Evolutionary conservation across 2,888 invertebrate species (phyloP).

Genomic region (Drosophila tanythrix): DNA sequence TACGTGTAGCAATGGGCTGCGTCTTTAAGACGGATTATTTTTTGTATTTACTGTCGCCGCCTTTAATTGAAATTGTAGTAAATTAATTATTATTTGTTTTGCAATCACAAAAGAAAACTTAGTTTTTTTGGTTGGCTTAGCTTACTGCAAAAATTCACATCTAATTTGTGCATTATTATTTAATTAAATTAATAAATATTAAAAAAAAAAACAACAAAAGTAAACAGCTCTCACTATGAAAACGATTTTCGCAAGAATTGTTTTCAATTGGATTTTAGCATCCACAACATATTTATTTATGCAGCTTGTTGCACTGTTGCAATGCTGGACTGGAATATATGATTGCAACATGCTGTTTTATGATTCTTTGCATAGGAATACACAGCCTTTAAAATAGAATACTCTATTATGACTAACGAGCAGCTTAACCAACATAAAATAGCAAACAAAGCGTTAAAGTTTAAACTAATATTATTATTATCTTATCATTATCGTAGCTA

Average conservation of each 20-base stretch:
- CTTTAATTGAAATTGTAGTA: conserved; percentile 59
- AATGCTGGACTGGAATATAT: background rate
- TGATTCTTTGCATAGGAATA: conserved; percentile 46
- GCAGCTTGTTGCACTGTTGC: background rate
- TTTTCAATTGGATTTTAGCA: conserved; percentile 32
- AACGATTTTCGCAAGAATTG: conserved; percentile 27
- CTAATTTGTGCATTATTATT: conserved; percentile 76
- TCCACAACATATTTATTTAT: conserved; percentile 13
- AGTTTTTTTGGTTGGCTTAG: conserved; percentile 64
- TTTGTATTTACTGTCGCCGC: conserved; percentile 51
- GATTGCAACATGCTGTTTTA: conserved; percentile 1
- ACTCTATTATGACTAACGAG: conserved; percentile 66
- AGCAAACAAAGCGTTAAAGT: conserved; percentile 69
- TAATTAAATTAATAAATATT: conserved; percentile 65
- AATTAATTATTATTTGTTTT: conserved; percentile 65
- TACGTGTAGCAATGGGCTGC: conserved; percentile 43
- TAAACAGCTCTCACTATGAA: conserved; percentile 21
- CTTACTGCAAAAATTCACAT: conserved; percentile 49
- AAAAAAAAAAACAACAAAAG: conserved; percentile 14
- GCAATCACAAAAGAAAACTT: conserved; percentile 60
- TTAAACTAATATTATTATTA: conserved; percentile 63
- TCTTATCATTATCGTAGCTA: conserved; percentile 67
- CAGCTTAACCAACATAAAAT: conserved; percentile 73
- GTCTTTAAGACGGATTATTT: conserved; percentile 66
- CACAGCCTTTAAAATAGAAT: conserved; percentile 56